phyloP scores from a whole-genome alignment of 2,797 vertebrate genomes.

The Myotis pilosus region DNA sequence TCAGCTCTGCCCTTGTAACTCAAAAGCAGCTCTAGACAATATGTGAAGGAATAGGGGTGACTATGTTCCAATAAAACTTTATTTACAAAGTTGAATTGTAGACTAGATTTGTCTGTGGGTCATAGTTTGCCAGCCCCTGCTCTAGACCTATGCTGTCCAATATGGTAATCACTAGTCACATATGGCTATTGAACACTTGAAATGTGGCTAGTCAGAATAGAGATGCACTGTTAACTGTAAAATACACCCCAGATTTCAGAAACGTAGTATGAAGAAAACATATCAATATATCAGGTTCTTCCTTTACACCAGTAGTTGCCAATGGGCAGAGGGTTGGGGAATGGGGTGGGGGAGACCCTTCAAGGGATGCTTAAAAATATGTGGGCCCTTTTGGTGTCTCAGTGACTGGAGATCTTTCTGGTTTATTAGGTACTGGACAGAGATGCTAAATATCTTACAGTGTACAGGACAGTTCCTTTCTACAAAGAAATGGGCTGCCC shows the following conservation, averaged over 20 bases:
- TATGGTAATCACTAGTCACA: background rate
- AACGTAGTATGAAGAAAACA: background rate
- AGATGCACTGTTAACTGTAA: background rate
- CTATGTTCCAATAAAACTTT: background rate
- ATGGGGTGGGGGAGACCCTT: background rate
- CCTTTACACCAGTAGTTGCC: background rate
- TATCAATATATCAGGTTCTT: background rate
- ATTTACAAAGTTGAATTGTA: background rate
- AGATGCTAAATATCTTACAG: background rate
- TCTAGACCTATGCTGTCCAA: background rate
- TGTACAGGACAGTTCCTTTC: background rate
- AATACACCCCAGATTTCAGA: background rate
- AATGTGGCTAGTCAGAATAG: background rate
- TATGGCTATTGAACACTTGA: background rate
- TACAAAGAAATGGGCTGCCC: too few species aligned
- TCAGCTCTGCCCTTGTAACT: background rate
- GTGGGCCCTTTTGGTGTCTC: background rate
- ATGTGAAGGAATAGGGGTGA: background rate
- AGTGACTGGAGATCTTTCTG: background rate
- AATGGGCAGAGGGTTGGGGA: accelerated
- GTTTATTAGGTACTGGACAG: background rate
- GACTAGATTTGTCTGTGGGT: background rate
- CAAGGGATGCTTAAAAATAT: background rate
- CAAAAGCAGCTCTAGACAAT: background rate
- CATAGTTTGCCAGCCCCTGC: background rate